Base-by-base conservation (phyloP, 2,113 vertebrate species). In the Leptobrachium ailaonicum region DNA sequence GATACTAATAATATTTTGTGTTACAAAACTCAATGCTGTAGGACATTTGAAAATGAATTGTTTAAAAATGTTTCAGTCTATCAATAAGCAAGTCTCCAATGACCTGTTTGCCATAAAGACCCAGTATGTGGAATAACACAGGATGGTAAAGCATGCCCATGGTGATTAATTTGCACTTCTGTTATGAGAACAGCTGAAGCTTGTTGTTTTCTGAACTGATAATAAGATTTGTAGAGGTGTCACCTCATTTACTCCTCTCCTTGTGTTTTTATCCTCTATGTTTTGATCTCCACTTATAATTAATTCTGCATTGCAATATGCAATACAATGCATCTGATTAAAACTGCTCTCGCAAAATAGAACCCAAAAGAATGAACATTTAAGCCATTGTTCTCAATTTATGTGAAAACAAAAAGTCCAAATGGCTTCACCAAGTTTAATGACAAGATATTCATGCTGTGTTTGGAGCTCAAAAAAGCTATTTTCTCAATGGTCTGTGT, bases 361-460 rank as follows among this genome's bases (percentile, higher is more conserved):
- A 81, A 81, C 79, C 79, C 73, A 60, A 75, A 81, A 75, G 79
- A 81, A 67, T 75, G 71, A 73, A 69, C 79, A 81, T 75, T 81
- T 81, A 74, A 74, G 66, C 64, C 66, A 81, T 81, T 81, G 71
- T 81, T 75, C 60, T 71, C 73, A 75, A 81, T 81, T 75, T 81
- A 81, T 81, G 74, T 69, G 72, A 81, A 81, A 81, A 69, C 79
- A 81, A 81, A 73, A 81, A 81, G 79, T 81, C 79, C 79, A 81
- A 81, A 81, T 81, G 9, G 70, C 70, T 72, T 72, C 10, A 87
- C 87, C 86, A 85, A 88, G 88, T 90, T 90, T 93, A 93, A 94
- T 91, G 91, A 91, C 88, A 88, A 87, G 88, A 79, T 84, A 84
- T 88, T 86, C 93, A 92, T 83, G 90, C 92, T 94, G 92, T 86